Base-by-base conservation (phyloP, 2,113 vertebrate genomes). In the Scartelaos histophorus region DNA sequence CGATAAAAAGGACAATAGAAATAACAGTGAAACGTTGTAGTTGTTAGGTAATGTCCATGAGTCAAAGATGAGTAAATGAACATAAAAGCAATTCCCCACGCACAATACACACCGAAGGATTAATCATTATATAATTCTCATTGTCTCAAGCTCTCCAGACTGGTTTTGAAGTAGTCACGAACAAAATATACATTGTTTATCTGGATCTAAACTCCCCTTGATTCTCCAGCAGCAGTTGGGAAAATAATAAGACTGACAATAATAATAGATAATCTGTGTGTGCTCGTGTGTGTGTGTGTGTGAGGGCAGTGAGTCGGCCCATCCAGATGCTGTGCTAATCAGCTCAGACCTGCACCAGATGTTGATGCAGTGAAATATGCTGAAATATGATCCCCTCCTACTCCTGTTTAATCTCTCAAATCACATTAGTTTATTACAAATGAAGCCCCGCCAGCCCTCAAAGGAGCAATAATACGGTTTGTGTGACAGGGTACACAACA, bases 321-420 rank as follows among this genome's bases (percentile, higher is more conserved):
- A 53, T 82, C 88, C 89, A 90, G 87, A 89, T 91, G 89, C 83
- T 86, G 62, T 34, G 19, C 74, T 85, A 87, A 90, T 91, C 90
- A 88, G 85, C 72, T 85, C 73, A 82, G 74, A 82, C 82, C 60
- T 74, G 43, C 72, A 81, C 79, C 90, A 90, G 85, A 90, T 90
- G 88, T 79, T 86, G 74, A 22, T 74, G 67, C 67, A 69, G 35
- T 81, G 67, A 87, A 79, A 84, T 74, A 83, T 79, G 71, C 86
- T 78, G 70, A 87, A 86, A 85, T 71, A 38, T 58, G 79, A 88
- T 80, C 70, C 67, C 73, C 65, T 83, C 74, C 21, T 71, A 65
- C 69, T 71, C 35, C 66, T 69, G 10, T 81, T 70, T 79, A 81
- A 84, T 84, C 81, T 79, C 61, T 17, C 24, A 38, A 53, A 15